These are phyloP conservation scores for Brachypodius melanocephalos DNA, from an alignment of 2,113 vertebrate species.

Conservation along the genomic window DNA sequence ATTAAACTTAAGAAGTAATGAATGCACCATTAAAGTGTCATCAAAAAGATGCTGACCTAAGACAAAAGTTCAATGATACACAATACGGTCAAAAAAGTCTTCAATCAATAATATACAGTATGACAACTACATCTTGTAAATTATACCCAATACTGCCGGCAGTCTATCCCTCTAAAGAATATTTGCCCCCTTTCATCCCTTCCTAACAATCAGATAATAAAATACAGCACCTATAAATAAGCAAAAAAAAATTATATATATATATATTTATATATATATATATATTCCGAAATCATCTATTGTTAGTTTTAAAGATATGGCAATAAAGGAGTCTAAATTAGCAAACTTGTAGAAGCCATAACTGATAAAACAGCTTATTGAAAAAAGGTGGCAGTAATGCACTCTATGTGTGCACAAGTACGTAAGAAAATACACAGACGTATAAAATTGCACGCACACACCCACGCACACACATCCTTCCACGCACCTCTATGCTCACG, in stretches of 20 bases:
- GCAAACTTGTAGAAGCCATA: slow-evolving; percentile 90
- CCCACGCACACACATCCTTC: slow-evolving; percentile 73
- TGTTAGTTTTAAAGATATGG: slow-evolving; percentile 93
- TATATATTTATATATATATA: slow-evolving; percentile 76
- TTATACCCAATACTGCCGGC: slow-evolving; percentile 99
- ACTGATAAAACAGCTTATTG: slow-evolving; percentile 97
- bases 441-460: slow-evolving; percentile 82
- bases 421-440: slow-evolving; percentile 91
- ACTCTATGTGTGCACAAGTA: slow-evolving; percentile 94
- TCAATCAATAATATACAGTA: slow-evolving; percentile 98
- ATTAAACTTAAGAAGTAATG: slow-evolving; percentile 86
- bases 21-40: slow-evolving; percentile 90
- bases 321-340: slow-evolving; percentile 95
- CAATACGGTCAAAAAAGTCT: slow-evolving; percentile 88
- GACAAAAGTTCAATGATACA: slow-evolving; percentile 90
- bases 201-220: slow-evolving; percentile 96
- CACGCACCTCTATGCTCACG: slow-evolving; percentile 81
- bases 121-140: slow-evolving; percentile 98
- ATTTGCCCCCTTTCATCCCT: slow-evolving; percentile 97
- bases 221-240: slow-evolving; percentile 99
- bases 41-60: slow-evolving; percentile 87
- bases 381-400: slow-evolving; percentile 97
- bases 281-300: slow-evolving; percentile 90
- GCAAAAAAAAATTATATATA: slow-evolving; percentile 83
- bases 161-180: slow-evolving; percentile 98